Percentiles rank a stretch among this genome's conserved stretches.
These are phyloP conservation scores for Chirona hameri DNA, from an alignment of 2,888 invertebrate species.

Conservation along the genomic window DNA sequence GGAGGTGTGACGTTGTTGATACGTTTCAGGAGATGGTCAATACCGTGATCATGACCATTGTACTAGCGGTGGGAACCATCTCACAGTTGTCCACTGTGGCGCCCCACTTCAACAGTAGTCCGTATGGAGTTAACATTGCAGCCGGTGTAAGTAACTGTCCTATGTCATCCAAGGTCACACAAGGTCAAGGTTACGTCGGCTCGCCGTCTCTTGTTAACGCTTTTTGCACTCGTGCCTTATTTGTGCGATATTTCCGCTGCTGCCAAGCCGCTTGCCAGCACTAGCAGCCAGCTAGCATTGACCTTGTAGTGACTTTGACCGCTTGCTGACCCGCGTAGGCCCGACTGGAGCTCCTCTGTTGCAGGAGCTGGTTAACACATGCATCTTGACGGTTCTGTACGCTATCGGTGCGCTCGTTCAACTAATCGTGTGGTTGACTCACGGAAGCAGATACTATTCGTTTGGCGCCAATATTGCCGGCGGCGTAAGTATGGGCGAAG, in stretches of 20 bases:
- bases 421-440: not conserved
- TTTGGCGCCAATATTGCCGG: slow-evolving; percentile 2
- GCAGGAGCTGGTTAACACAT: slow-evolving; percentile 12
- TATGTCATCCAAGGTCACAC: not conserved
- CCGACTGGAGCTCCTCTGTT: not conserved
- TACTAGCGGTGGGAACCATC: not conserved
- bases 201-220: not conserved
- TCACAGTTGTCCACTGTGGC: not conserved
- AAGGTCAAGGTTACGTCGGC: not conserved
- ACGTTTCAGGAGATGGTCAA: not conserved
- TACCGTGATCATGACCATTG: slow-evolving; percentile 2
- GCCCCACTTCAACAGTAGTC: not conserved
- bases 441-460: too few species aligned
- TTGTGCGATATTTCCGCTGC: too few species aligned
- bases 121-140: not conserved
- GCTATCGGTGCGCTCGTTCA: not conserved
- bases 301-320: not conserved
- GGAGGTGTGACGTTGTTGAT: not conserved
- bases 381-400: not conserved
- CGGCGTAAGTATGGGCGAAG: not conserved
- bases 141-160: not conserved
- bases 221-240: not conserved
- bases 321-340: not conserved
- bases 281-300: not conserved
- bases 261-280: not conserved